Base-by-base conservation (phyloP, 2,888 invertebrate genomes). In the Andrena dorsata region DNA sequence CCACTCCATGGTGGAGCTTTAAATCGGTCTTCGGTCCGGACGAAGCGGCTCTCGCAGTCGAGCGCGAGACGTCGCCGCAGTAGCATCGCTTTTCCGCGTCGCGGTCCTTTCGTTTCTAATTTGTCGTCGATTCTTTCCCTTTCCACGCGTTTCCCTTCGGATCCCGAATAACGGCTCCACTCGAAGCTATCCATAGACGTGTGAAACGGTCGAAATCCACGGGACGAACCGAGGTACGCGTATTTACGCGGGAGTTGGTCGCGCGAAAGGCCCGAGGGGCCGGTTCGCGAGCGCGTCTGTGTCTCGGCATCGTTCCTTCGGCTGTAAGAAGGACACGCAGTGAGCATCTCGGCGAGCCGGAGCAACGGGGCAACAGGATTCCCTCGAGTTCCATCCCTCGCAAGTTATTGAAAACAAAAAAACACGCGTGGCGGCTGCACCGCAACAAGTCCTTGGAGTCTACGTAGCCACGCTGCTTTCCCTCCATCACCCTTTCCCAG, bases 51-150 rank as follows among this genome's bases (percentile, higher is more conserved):
- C 75, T 70, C 76, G 76, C 88, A 89, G 88, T 89, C 82, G 74
- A 79, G 80, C 76, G 88, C 86, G 86, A 84, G 86, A 84, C 88
- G 77, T 65, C 76, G 86, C 49, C 69, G 68, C 73, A 77, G 88
- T 26, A 80, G 76, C 83, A 70, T 88, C 86, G 85, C 16, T 60
- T 53, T 41, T 2, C 13, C 35, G 69, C 23, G 47, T 63, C 32
- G 32, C 64, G 63, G 35, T 32, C 53, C 13, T 53, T 56, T 49
- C 1, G 28, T n/a, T 58, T 0, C 53, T 20, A 10, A 49, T 66
- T 60, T 16, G n/a, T 28, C 41, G 1, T 10, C 28, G 28, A 61
- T 61, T 8, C 60, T 1, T 32, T 6, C 3, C 8, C 23, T 1
- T n/a, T 58, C 2, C 2, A 35, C 23, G n/a, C 16, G 10, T 16